Evolutionary conservation across 53 echinoderm and acorn worm species (phyloP), one percentile per base, ranked within the genome.

Genomic region (Temnopleurus reevesii): DNA sequence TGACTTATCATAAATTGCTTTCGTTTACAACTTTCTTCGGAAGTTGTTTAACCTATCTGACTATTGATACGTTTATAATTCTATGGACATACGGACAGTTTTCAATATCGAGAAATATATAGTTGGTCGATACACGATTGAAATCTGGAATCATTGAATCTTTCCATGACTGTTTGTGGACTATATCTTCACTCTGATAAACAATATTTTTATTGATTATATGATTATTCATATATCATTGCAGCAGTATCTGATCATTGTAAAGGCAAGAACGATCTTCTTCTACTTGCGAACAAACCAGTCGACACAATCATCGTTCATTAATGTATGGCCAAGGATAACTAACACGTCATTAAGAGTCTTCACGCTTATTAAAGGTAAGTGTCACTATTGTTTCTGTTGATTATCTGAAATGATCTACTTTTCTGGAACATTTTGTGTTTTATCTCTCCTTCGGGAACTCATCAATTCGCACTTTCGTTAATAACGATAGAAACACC

Each of bases 251-350:
- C 41, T 19, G 23, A 43, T 31, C 63, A 29, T 59, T 12, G 56
- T 24, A 56, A 15, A 24, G 17, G 71, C 4, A 7, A 10, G n/a
- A 63, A 71, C 8, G 23, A 71, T n/a, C 71, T 38, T 8, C 1
- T 71, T 6, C 4, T 38, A 12, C 41, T 19, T 5, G 71, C 41
- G 36, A 41, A 71, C 2, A 23, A 1, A 2, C 23, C 71, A 71
- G 41, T 36, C 10, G 71, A 71, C 41, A 41, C n/a, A 2, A n/a
- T 71, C n/a, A n/a, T n/a, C 30, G n/a, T 41, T 38, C 71, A 38
- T 41, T 71, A 71, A 71, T 71, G 18, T n/a, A 41, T 19, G 38
- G 4, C 21, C 71, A 71, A 71, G 71, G 71, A 71, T 71, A 71
- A 8, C 21, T 38, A 5, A 38, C 41, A 19, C n/a, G 43, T n/a